Base-by-base conservation (phyloP, 2,888 invertebrate genomes). In the Auanema sp. region DNA sequence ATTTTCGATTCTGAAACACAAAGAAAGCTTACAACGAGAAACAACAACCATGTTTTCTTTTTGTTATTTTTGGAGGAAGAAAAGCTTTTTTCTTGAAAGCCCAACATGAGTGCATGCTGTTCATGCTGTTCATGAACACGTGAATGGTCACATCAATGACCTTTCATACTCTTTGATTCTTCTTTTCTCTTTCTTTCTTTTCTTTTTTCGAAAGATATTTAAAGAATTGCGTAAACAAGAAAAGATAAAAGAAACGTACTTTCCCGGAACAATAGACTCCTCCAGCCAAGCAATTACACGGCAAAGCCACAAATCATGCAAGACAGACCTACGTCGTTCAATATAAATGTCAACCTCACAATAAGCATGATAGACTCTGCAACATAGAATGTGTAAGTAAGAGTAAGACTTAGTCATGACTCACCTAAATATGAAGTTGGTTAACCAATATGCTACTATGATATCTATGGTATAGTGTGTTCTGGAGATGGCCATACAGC, bases 401-500 rank as follows among this genome's bases (percentile, higher is more conserved):
- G 18, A 14, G 14, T 14, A 50, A 14, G 18, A 50, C 23, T 21
- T 18, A 42, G 25, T 57, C 55, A 21, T 3, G 2, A 4, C 18
- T 12, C 11, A 78, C 78, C 73, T 66, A 58, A 79, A 79, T 6
- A 77, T 67, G 49, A 71, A 65, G 41, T 66, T 71, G 14, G 76
- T 65, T 44, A 79, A 58, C 76, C 76, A 78, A 58, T 74, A 75
- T 8, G 79, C 78, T 54, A 78, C 66, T 14, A 79, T 60, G 40
- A 79, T 73, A 57, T 79, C 79, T 47, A 77, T 72, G 2, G 79
- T 74, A 60, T 79, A 79, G 64, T 79, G 79, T 1, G 77, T 73
- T 12, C 76, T 60, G 2, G 77, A 77, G 18, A 78, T 67, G 51
- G 75, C 70, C 74, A 79, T 70, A 63, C 70, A 76, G 24, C 69